These are phyloP conservation scores for Galemys pyrenaicus DNA, from an alignment of 2,113 vertebrate species.

Conservation along the genomic window DNA sequence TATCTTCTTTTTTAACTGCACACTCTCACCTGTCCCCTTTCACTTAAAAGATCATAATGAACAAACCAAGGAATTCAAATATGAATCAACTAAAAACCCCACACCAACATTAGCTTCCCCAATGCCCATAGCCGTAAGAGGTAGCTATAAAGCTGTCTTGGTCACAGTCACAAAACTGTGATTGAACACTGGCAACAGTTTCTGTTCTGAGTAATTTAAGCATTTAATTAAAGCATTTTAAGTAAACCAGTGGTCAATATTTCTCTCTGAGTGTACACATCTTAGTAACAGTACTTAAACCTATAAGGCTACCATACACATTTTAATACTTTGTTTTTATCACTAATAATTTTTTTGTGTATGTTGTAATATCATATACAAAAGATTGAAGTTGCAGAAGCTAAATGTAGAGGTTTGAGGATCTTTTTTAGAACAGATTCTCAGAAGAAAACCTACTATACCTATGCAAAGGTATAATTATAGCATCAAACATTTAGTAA, in stretches of 20 bases:
- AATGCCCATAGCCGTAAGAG: neutral
- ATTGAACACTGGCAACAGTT: conserved; percentile 8
- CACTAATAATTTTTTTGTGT: neutral
- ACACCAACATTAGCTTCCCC: neutral
- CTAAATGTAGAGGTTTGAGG: neutral
- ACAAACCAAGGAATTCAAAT: neutral
- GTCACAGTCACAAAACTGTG: neutral
- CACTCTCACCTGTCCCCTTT: neutral
- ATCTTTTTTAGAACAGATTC: neutral
- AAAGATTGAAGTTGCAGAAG: neutral
- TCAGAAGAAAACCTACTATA: conserved; percentile 13
- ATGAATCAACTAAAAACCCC: neutral
- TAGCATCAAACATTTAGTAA: neutral
- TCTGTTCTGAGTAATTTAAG: neutral
- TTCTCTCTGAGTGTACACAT: neutral
- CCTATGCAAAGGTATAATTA: neutral
- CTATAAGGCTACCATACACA: neutral
- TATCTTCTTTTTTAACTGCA: neutral
- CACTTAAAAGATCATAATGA: conserved; percentile 2
- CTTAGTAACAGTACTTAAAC: neutral
- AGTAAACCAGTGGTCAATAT: conserved; percentile 9
- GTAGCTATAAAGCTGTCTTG: neutral
- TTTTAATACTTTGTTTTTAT: neutral
- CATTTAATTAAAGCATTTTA: neutral
- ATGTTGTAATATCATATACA: neutral